Evolutionary conservation across 2,797 vertebrate species (phyloP), one percentile per base, ranked within the genome.

Genomic region (Dendrocincla fuliginosa): DNA sequence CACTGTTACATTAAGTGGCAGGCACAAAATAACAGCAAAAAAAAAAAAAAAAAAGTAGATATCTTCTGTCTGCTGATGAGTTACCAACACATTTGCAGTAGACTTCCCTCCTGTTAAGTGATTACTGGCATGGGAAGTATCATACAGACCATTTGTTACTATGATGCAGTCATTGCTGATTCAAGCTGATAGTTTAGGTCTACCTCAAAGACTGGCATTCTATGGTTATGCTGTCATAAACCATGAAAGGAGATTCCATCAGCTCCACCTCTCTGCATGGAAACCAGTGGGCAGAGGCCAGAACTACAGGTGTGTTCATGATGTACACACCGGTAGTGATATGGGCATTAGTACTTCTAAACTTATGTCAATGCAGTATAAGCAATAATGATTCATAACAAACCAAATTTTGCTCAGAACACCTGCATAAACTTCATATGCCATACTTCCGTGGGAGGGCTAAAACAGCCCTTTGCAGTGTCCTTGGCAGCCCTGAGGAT

Each of bases 151-250:
- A 28, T 24, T 49, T 50, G 6, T 59, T 75, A 76, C 73, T 68
- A 39, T 13, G 28, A 27, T 11, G 5, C 6, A 6, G 30, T 39
- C 22, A 5, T 46, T 33, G 30, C 8, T 61, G 35, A 61, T 69
- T 42, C 42, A 47, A 0, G 0, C 3, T 57, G 39, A 16, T 27
- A 46, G 35, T 11, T 68, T 60, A 27, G 22, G 7, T 25, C 20
- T 69, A 11, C 30, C 28, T 82, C 46, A 73, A 18, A 63, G 19
- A 46, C 39, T 50, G 22, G 3, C 14, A 3, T 89, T 50, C 35
- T 28, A 1, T 18, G 19, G 16, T 20, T 61, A 28, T 1, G 2
- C 9, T 8, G n/a, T 65, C 59, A 44, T 2, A 4, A 56, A 16
- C 1, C n/a, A n/a, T 2, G 8, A 47, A 74, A 18, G 8, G 22